A percentile compares a stretch with the other conserved stretches of the same genome.
These are phyloP conservation scores for Drosophila pruinosa DNA, from an alignment of 1,140 invertebrate genomes.

Conservation along the genomic window DNA sequence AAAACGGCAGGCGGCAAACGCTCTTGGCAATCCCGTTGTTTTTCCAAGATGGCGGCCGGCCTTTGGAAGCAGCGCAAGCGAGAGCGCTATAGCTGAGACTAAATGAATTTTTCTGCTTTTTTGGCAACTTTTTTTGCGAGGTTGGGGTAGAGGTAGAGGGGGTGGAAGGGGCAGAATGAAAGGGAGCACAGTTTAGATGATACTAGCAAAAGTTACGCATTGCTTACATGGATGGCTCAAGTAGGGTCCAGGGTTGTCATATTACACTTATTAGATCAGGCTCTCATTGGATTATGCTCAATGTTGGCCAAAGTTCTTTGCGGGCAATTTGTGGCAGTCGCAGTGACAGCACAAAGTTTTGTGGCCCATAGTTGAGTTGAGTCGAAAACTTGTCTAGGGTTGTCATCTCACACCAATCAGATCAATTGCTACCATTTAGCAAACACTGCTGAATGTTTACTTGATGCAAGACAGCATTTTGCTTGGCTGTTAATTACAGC, in stretches of 20 bases:
- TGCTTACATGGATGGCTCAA: neutral
- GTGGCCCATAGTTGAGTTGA: too few relatives aligned
- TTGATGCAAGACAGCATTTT: too few relatives aligned
- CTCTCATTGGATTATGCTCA: neutral
- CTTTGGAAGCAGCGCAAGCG: neutral
- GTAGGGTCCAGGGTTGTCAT: conserved; percentile 5
- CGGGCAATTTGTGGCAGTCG: too few relatives aligned
- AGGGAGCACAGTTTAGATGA: neutral
- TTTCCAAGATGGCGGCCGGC: conserved; percentile 68
- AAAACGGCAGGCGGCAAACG: conserved; percentile 29
- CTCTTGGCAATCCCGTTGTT: conserved; percentile 47
- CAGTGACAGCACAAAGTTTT: neutral
- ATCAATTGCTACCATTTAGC: too few relatives aligned
- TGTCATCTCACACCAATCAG: neutral
- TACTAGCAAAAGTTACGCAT: conserved; percentile 1
- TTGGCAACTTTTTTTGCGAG: conserved; percentile 17
- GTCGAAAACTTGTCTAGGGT: too few relatives aligned
- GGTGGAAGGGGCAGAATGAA: too few relatives aligned
- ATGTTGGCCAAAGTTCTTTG: neutral
- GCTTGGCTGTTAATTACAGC: too few relatives aligned
- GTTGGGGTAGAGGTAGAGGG: too few relatives aligned
- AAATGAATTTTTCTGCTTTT: conserved; percentile 31
- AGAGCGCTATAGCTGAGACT: neutral
- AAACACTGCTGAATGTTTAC: neutral
- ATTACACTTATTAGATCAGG: neutral